Base-by-base conservation (phyloP, 2,797 vertebrate genomes). In the Macroramphosus scolopax region DNA sequence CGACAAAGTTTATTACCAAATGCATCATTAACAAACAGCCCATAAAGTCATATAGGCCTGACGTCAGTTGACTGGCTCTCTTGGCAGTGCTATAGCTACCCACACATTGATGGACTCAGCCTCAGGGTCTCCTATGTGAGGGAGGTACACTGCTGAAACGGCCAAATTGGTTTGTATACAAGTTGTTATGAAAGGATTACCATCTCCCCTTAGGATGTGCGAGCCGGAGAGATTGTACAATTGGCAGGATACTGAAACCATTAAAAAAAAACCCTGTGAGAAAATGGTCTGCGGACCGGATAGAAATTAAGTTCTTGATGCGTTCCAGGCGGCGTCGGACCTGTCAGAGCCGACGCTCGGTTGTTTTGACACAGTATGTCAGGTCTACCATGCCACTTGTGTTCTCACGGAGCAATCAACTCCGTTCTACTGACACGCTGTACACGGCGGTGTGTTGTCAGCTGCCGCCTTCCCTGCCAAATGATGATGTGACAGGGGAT, bases 101-200 rank as follows among this genome's bases (percentile, higher is more conserved):
- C 77, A 82, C 84, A 79, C 83, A 65, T 16, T 75, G 77, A 81
- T 75, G 48, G 70, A 84, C 79, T 80, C 73, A 80, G 79, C 81
- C 74, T 76, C 42, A 71, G 78, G 77, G 77, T 77, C 72, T 80
- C 72, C 65, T 61, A 64, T 79, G 59, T 68, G 69, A 81, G 63
- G 60, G 75, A 73, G 64, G 59, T 61, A 57, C 75, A 66, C 56
- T 60, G 74, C 78, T 78, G 72, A 81, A 79, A 70, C 57, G 71
- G 79, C 83, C 79, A 84, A 87, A 86, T 75, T 77, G 81, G 76
- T 85, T 70, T 84, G 84, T 83, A 80, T 74, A 83, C 83, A 87
- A 70, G 80, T 78, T 82, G 76, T 84, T 82, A 72, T 76, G 73
- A 76, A 74, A 76, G 78, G 78, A 84, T 85, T 84, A 85, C 75